Percentiles rank a stretch among this genome's conserved stretches.
Evolutionary conservation across 1,140 invertebrate genomes (phyloP).

Genomic region (Lethrus apterus): DNA sequence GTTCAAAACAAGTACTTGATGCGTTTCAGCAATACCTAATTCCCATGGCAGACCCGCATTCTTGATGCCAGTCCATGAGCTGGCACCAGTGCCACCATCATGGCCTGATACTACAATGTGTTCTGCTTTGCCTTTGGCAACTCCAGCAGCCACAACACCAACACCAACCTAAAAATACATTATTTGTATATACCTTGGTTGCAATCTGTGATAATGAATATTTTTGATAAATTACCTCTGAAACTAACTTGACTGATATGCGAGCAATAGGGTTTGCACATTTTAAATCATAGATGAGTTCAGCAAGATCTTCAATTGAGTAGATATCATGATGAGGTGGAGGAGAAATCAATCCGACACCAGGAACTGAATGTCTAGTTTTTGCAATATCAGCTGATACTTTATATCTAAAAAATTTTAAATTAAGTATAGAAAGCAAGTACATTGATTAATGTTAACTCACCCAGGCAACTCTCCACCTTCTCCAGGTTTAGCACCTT

Average conservation of each 20-base stretch:
- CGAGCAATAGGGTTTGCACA: constrained; percentile 92
- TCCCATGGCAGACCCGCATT: constrained; percentile 96
- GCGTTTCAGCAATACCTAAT: constrained; percentile 93
- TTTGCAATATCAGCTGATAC: constrained; percentile 93
- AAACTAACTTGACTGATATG: constrained; percentile 97
- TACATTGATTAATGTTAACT: constrained; percentile 37
- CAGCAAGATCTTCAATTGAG: constrained; percentile 97
- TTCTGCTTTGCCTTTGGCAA: constrained; percentile 98
- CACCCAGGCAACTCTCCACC: constrained; percentile 89
- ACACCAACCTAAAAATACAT: constrained; percentile 68
- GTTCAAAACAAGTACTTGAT: constrained; percentile 93
- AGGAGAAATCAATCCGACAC: constrained; percentile 97
- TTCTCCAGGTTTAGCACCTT: constrained; percentile 94
- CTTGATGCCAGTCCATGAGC: constrained; percentile 96
- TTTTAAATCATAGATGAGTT: constrained; percentile 98
- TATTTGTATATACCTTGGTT: neutral
- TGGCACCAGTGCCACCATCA: constrained; percentile 96
- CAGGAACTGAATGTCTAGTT: constrained; percentile 90
- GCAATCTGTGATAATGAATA: neutral
- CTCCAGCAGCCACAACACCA: constrained; percentile 94
- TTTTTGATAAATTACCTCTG: constrained; percentile 52
- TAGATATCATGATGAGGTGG: constrained; percentile 99
- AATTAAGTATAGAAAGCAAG: neutral
- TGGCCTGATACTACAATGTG: constrained; percentile 98
- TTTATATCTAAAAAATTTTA: constrained; percentile 30